Base-by-base conservation (phyloP, 2,797 vertebrate genomes). In the Rhincodon typus region DNA sequence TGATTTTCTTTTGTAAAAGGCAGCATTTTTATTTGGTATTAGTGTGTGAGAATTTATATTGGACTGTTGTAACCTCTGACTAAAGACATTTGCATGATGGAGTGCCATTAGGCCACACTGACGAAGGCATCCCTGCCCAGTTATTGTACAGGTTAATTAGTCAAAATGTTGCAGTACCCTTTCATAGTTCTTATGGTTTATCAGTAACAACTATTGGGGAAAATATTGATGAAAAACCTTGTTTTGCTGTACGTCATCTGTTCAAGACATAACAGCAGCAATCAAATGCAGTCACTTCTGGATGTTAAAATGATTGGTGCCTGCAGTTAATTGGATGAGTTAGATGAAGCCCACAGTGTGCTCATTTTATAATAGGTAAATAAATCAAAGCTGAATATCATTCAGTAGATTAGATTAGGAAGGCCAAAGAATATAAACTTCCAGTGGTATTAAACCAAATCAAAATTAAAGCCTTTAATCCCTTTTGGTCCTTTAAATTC, bases 1-100 rank as follows among this genome's bases (percentile, higher is more conserved):
- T 97, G 96, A 96, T 96, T 25, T 96, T 96, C 69, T 96, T 96
- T 96, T 96, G 72, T 96, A 97, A 97, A 96, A 96, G 96, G 97
- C 95, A 95, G 95, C 95, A 94, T 96, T 74, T 95, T 94, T 96
- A 23, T 95, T 77, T 57, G 70, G 94, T 77, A 95, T 95, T 77
- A 93, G n/a, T 93, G 86, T 96, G 96, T 88, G 96, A 94, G 91
- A 79, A 42, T 87, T 67, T 96, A 90, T 96, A 96, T 96, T 96
- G 96, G 96, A 97, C 97, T 97, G 97, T 97, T 96, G 96, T 96
- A 96, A 96, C 96, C 96, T 96, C 96, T 97, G 96, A 96, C 96
- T 96, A 95, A 86, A 88, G 50, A 82, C 86, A 95, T 95, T 95
- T 96, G 87, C 66, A 66, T 95, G 77, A 96, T 96, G 77, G 96